phyloP scores from a whole-genome alignment of 2,113 vertebrate species.

The Xerus inauris region DNA sequence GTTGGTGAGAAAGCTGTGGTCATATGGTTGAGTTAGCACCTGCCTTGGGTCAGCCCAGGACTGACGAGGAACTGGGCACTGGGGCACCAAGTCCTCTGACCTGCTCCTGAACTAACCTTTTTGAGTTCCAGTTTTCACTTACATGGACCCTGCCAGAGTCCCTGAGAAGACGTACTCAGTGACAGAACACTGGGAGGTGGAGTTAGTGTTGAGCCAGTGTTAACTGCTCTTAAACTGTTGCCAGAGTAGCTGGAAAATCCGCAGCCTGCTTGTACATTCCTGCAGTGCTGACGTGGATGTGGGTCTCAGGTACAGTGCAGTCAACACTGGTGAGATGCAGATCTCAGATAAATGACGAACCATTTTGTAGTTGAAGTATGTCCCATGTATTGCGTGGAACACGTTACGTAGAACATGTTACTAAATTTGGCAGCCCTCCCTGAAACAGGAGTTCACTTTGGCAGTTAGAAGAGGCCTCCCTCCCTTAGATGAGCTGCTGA shows the following conservation, averaged over 20 bases:
- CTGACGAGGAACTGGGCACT: neutral
- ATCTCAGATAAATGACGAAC: neutral
- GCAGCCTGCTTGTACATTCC: neutral
- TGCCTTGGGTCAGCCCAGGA: neutral
- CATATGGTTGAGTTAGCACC: rapidly evolving
- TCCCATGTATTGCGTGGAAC: neutral
- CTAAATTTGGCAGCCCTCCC: neutral
- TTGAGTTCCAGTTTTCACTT: neutral
- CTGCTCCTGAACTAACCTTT: neutral
- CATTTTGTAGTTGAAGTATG: neutral
- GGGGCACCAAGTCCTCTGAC: neutral
- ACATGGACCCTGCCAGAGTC: rapidly evolving
- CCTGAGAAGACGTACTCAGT: neutral
- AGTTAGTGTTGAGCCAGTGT: neutral
- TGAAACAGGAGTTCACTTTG: neutral
- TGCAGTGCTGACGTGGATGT: neutral
- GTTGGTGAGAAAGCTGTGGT: too few relatives aligned
- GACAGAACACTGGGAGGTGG: neutral
- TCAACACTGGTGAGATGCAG: neutral
- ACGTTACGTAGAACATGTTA: neutral
- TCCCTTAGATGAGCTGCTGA: neutral
- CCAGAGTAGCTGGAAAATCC: neutral
- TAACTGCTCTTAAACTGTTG: neutral
- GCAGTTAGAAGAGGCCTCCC: neutral
- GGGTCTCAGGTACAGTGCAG: neutral